Evolutionary conservation across 2,888 invertebrate species (phyloP).

Genomic region (Drosophila sordidapex): DNA sequence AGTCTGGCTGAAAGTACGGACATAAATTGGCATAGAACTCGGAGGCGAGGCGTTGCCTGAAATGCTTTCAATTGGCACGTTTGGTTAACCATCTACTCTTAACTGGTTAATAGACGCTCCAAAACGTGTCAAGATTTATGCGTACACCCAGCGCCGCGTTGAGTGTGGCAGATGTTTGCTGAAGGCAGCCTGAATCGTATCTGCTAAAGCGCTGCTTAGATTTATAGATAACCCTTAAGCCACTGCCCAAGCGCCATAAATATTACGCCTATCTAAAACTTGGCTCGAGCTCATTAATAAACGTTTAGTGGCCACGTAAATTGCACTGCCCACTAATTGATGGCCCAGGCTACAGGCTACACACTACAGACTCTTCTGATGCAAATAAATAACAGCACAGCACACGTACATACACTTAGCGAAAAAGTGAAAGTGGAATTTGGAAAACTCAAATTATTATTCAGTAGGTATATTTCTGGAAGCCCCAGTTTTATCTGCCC

Average conservation of each 20-base stretch:
- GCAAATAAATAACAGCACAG: slow-evolving; percentile 43
- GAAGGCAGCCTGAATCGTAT: slow-evolving; percentile 22
- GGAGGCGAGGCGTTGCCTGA: neutral
- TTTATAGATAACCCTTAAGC: slow-evolving; percentile 63
- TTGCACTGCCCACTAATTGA: slow-evolving; percentile 60
- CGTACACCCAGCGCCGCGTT: neutral
- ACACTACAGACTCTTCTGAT: neutral
- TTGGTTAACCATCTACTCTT: neutral
- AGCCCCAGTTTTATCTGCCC: neutral
- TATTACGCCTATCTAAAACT: slow-evolving; percentile 52
- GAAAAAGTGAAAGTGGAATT: neutral
- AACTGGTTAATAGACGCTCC: neutral
- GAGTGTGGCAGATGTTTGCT: neutral
- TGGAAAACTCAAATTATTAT: neutral
- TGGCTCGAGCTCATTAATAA: slow-evolving; percentile 69
- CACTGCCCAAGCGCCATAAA: slow-evolving; percentile 37
- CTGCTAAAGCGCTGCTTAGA: slow-evolving; percentile 55
- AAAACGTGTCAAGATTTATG: neutral
- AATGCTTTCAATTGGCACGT: slow-evolving; percentile 1
- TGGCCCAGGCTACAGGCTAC: neutral
- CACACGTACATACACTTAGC: neutral
- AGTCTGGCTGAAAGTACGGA: neutral
- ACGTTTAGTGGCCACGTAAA: slow-evolving; percentile 64
- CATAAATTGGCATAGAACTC: neutral
- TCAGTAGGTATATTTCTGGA: neutral